phyloP scores from a whole-genome alignment of 23 tunicate genomes.

The Ascidia mentula region DNA sequence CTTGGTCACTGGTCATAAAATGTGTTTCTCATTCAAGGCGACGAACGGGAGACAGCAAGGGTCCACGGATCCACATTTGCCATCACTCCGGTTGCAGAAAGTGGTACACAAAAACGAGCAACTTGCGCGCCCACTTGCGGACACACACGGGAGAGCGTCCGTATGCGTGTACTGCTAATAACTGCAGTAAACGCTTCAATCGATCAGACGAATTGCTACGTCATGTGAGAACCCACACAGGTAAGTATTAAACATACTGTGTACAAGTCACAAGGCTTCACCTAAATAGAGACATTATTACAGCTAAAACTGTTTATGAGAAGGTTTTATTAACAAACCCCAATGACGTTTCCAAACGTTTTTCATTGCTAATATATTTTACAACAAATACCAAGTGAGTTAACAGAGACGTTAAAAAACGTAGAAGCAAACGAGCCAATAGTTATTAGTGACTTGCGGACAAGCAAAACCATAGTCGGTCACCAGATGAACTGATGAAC shows the following conservation, averaged over 20 bases:
- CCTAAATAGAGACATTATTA: not conserved
- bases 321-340: too few relatives aligned
- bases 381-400: too few relatives aligned
- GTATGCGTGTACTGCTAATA: constrained; percentile 15
- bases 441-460: too few relatives aligned
- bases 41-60: not conserved
- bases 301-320: too few relatives aligned
- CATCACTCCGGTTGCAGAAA: constrained; percentile 12
- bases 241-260: not conserved
- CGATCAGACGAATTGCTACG: constrained; percentile 51
- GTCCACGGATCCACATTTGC: constrained; percentile 27
- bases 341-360: too few relatives aligned
- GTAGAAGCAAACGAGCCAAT: too few relatives aligned
- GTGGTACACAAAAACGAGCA: constrained; percentile 35
- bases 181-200: constrained; percentile 37
- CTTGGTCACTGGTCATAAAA: too few relatives aligned
- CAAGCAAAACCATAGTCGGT: too few relatives aligned
- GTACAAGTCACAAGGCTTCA: not conserved
- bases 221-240: constrained; percentile 35
- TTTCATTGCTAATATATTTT: too few relatives aligned
- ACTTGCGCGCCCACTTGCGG: constrained; percentile 46
- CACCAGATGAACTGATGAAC: too few relatives aligned
- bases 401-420: too few relatives aligned
- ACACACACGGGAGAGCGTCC: constrained; percentile 72
- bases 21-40: not conserved